phyloP scores from a whole-genome alignment of 2,888 invertebrate genomes.

The Orgyia antiqua region DNA sequence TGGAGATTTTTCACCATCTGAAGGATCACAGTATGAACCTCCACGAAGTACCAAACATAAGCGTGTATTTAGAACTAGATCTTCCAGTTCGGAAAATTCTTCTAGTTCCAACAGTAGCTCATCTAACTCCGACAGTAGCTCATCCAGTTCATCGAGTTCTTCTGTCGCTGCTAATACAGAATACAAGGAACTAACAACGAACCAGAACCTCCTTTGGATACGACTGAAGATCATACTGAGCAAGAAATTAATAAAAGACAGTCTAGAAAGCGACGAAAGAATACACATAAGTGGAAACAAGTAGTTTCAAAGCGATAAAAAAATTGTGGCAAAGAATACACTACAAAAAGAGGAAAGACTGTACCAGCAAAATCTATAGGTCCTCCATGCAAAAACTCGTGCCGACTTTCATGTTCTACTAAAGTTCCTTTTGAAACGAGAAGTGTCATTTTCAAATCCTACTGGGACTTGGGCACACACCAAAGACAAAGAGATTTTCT shows the following conservation, averaged over 20 bases:
- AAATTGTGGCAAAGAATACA: no score
- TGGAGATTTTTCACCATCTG: background rate
- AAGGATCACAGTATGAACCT: background rate
- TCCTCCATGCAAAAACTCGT: no score
- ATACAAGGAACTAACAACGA: background rate
- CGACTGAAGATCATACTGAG: background rate
- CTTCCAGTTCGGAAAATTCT: background rate
- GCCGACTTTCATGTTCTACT: no score
- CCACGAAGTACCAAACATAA: background rate
- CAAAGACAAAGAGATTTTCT: no score
- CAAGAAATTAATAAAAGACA: background rate
- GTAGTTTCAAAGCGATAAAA: conserved; percentile 7
- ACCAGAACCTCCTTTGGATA: background rate
- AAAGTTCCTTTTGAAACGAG: no score
- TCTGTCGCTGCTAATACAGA: background rate
- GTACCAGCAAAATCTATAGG: no score
- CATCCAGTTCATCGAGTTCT: background rate
- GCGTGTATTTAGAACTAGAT: background rate
- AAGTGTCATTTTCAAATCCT: no score
- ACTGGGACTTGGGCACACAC: no score
- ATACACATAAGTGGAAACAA: conserved; percentile 15
- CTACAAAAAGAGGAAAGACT: no score
- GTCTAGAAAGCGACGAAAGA: conserved; percentile 10
- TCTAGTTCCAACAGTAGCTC: background rate
- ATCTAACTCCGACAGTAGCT: background rate